Evolutionary conservation across 2,888 invertebrate genomes (phyloP), one percentile per base, ranked within the genome.

Genomic region (Drosophila neotestacea): DNA sequence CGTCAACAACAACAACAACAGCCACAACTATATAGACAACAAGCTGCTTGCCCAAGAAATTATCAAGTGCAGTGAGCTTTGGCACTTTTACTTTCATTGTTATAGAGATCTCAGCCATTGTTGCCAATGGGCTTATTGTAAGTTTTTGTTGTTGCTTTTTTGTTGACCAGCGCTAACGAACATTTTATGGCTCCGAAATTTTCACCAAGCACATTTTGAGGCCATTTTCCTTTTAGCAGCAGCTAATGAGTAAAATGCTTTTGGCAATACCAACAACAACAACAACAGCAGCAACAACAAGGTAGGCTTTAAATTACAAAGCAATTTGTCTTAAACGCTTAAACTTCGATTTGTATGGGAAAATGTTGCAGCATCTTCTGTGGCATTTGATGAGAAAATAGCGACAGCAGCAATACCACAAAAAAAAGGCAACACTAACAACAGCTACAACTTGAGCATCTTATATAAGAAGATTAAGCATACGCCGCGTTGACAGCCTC

Each of bases 41-140:
- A 30, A 67, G 61, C 67, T 52, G 63, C 69, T 73, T 79, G 77
- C 67, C 54, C 59, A 78, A 88, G 88, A 89, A 86, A 86, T 88
- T 89, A 86, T 89, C 88, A 86, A 86, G 88, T 86, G 89, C 85
- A 89, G 69, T 71, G 58, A n/a, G 69, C 84, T 77, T 73, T 77
- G 81, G 51, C 84, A 83, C 82, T 83, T 83, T 83, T 87, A 89
- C 88, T 82, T 89, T 85, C 79, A 73, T 79, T 73, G 70, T 77
- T 68, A 60, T 55, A 56, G 63, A 39, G 71, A 84, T 71, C 48
- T 75, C 47, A 39, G 60, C 13, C 58, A 76, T 74, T 77, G 74
- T 77, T 63, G 73, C 69, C 78, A 47, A 22, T 70, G 74, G 73
- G 62, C 67, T 48, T 66, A 56, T 64, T 52, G 63, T 51, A 27